Evolutionary conservation across 2,888 invertebrate genomes (phyloP).

Genomic region (Rhingia campestris): DNA sequence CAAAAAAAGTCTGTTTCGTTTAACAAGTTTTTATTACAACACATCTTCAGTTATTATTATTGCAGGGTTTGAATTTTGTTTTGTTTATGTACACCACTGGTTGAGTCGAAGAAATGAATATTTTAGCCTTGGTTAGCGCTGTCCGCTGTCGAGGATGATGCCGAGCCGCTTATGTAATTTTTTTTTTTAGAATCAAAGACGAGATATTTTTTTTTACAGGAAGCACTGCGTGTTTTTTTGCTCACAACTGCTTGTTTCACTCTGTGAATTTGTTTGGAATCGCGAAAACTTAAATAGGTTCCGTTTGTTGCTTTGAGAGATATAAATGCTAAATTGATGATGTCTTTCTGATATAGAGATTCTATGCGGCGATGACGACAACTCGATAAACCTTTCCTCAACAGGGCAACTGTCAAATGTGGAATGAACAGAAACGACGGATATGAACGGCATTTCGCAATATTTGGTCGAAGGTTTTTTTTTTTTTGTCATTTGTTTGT

Average conservation of each 20-base stretch:
- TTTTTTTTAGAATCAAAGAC: constrained; percentile 9
- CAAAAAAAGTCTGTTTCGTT: constrained; percentile 63
- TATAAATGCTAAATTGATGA: constrained; percentile 17
- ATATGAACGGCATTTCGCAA: constrained; percentile 17
- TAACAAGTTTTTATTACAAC: constrained; percentile 57
- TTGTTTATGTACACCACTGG: constrained; percentile 2
- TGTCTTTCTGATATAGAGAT: constrained; percentile 35
- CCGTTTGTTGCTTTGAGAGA: constrained; percentile 2
- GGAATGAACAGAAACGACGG: constrained; percentile 35
- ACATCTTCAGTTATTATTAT: constrained; percentile 67
- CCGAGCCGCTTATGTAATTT: constrained; percentile 36
- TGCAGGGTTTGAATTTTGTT: constrained; percentile 20
- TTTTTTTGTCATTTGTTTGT: constrained; percentile 12
- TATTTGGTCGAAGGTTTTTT: constrained; percentile 15
- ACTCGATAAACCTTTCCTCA: constrained; percentile 31
- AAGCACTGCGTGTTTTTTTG: constrained; percentile 33
- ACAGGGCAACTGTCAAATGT: constrained; percentile 49
- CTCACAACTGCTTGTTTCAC: constrained; percentile 46
- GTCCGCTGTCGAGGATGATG: constrained; percentile 13
- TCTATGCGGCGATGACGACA: constrained; percentile 43
- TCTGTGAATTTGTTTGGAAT: constrained; percentile 30
- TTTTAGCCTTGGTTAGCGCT: constrained; percentile 2
- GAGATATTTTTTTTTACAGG: constrained; percentile 16
- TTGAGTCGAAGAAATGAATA: constrained; percentile 28
- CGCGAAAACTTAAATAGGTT: constrained; percentile 51